These are phyloP conservation scores for Agrilus biguttatus DNA, from an alignment of 2,888 invertebrate species.

Conservation along the genomic window DNA sequence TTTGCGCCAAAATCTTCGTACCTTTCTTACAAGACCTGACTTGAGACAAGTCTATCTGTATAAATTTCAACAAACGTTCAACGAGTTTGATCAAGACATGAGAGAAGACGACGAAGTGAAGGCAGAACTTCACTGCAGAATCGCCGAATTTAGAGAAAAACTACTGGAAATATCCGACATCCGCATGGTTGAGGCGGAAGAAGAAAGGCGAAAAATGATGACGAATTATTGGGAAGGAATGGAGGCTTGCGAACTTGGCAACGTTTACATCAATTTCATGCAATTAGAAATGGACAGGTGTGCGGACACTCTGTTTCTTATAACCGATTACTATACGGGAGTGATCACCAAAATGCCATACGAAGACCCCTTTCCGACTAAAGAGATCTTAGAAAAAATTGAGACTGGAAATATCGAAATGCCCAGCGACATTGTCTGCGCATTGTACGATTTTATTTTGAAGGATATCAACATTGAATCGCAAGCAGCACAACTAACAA, in stretches of 20 bases:
- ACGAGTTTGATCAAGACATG: slow-evolving; percentile 43
- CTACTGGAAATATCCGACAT: slow-evolving; percentile 43
- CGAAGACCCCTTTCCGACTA: slow-evolving; percentile 33
- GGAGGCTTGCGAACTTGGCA: slow-evolving; percentile 38
- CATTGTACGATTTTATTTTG: too few relatives aligned
- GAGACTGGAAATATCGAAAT: too few relatives aligned
- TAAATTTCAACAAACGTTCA: slow-evolving; percentile 43
- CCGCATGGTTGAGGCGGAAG: slow-evolving; percentile 38
- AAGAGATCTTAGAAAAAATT: slow-evolving; percentile 12
- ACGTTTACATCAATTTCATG: slow-evolving; percentile 40
- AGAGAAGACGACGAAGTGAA: slow-evolving; percentile 41
- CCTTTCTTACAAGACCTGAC: slow-evolving; percentile 40
- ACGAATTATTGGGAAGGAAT: slow-evolving; percentile 41
- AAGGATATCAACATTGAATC: too few relatives aligned
- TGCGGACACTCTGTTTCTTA: slow-evolving; percentile 28
- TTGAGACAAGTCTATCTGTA: slow-evolving; percentile 41
- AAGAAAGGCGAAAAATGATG: slow-evolving; percentile 37
- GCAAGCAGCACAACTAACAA: too few relatives aligned
- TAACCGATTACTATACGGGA: slow-evolving; percentile 32
- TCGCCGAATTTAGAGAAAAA: slow-evolving; percentile 25
- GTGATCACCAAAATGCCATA: slow-evolving; percentile 30
- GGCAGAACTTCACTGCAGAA: slow-evolving; percentile 43
- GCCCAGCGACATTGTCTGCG: too few relatives aligned
- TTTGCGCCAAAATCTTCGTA: slow-evolving; percentile 38
- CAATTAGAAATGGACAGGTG: slow-evolving; percentile 48